Conservation (phyloP, 2,113 vertebrate genomes). For the Tupaia chinensis region DNA sequence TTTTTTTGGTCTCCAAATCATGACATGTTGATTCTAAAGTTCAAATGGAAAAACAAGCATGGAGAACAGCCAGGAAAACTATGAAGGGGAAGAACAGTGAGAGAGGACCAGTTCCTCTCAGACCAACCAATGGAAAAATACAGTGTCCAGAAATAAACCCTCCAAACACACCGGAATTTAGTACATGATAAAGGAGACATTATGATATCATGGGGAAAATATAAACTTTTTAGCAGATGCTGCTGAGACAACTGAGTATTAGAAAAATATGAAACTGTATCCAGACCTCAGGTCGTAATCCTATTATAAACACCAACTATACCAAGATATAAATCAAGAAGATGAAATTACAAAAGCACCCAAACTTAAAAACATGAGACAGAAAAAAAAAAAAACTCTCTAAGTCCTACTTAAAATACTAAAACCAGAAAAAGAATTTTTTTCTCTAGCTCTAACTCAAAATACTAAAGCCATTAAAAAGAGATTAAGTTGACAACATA, state of each 20-base stretch:
- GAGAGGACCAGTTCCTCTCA: neutral
- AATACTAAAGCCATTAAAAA: slow-evolving; percentile 15
- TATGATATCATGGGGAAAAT: neutral
- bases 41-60: slow-evolving; percentile 59
- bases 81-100: slow-evolving; percentile 4
- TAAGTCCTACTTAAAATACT: slow-evolving; percentile 53
- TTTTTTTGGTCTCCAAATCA: neutral
- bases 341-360: slow-evolving; percentile 22
- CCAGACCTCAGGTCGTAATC: slow-evolving; percentile 26
- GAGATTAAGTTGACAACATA: neutral
- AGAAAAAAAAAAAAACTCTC: neutral
- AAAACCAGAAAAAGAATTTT: neutral
- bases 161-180: neutral
- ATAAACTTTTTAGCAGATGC: slow-evolving; percentile 36
- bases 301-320: slow-evolving; percentile 33
- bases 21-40: slow-evolving; percentile 44
- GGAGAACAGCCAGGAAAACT: slow-evolving; percentile 3
- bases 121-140: neutral
- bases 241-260: slow-evolving; percentile 18
- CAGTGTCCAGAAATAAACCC: neutral
- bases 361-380: slow-evolving; percentile 34
- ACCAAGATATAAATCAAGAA: slow-evolving; percentile 32
- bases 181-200: neutral
- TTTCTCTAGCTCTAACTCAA: slow-evolving; percentile 39
- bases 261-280: slow-evolving; percentile 37